Evolutionary conservation across 2,113 vertebrate species (phyloP), one percentile per base, ranked within the genome.

Genomic region (Microcebus jonahi): DNA sequence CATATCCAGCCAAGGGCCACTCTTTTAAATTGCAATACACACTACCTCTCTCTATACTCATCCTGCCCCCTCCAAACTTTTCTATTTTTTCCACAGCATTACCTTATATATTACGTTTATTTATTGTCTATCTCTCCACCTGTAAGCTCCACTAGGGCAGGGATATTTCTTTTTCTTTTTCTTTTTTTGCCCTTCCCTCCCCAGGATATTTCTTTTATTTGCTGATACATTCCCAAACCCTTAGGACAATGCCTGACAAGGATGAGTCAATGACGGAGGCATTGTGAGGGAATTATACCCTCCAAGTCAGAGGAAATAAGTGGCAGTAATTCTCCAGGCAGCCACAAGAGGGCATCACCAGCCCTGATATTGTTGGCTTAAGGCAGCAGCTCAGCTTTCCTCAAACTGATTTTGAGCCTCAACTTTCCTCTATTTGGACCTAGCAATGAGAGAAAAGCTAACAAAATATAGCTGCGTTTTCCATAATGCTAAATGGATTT

Each of bases 261-360:
- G 55, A n/a, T 27, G 20, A 90, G 50, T 86, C 45, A 85, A 70
- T 57, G 68, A 65, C 9, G 4, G 21, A 81, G 6, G 21, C 50
- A 42, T 31, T 68, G 57, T 20, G 11, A 89, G 45, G 57, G 12
- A 84, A 83, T 36, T 73, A 39, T 87, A 45, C 27, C 53, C 65
- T 79, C 18, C 27, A 85, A 73, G 6, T 84, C 71, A n/a, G 12
- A 75, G 39, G 55, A 89, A 89, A 50, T 77, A 17, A 90, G 29
- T 36, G 23, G 71, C 50, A 36, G 83, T 89, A 82, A 95, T 79
- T 91, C 68, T 73, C 15, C 61, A 91, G 12, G 4, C 1, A 81
- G 34, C 67, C 96, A 95, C 91, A 61, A 90, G 96, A 94, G 95
- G 91, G 93, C 95, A 81, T 15, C 71, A 82, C 34, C 0, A 0